Evolutionary conservation across 1,140 invertebrate species (phyloP).

Genomic region (Melanaphis sacchari): DNA sequence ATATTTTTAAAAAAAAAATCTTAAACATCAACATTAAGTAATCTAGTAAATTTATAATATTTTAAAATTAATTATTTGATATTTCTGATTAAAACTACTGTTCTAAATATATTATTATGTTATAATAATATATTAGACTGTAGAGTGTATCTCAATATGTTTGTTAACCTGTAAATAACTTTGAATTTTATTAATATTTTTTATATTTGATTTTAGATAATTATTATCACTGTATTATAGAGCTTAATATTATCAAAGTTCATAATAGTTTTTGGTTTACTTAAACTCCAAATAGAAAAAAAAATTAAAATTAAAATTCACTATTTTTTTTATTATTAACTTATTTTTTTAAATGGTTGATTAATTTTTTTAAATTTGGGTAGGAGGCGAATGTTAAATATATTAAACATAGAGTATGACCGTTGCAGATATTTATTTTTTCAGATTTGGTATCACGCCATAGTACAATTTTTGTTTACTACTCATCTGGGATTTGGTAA

Average conservation of each 20-base stretch:
- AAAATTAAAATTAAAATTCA: too few species aligned
- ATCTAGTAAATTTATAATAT: too few species aligned
- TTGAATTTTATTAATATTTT: not conserved
- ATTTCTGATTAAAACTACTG: not conserved
- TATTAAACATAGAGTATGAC: not conserved
- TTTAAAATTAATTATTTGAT: not conserved
- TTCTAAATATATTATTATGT: not conserved
- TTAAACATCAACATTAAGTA: not conserved
- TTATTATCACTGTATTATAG: not conserved
- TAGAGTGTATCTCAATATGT: not conserved
- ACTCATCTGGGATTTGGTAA: conserved; percentile 69
- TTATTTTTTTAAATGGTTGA: not conserved
- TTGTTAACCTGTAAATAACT: not conserved
- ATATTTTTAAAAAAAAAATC: not conserved
- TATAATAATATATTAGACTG: too few species aligned
- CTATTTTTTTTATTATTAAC: too few species aligned
- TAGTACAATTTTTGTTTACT: conserved; percentile 68
- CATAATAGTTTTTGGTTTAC: not conserved
- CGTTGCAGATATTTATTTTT: conserved; percentile 58
- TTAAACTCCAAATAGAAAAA: not conserved
- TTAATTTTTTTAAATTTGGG: not conserved
- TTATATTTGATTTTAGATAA: not conserved
- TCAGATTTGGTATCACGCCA: conserved; percentile 69
- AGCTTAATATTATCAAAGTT: not conserved
- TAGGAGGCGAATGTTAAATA: not conserved